Evolutionary conservation across 2,888 invertebrate genomes (phyloP).

Genomic region (Shargacucullia verbasci): DNA sequence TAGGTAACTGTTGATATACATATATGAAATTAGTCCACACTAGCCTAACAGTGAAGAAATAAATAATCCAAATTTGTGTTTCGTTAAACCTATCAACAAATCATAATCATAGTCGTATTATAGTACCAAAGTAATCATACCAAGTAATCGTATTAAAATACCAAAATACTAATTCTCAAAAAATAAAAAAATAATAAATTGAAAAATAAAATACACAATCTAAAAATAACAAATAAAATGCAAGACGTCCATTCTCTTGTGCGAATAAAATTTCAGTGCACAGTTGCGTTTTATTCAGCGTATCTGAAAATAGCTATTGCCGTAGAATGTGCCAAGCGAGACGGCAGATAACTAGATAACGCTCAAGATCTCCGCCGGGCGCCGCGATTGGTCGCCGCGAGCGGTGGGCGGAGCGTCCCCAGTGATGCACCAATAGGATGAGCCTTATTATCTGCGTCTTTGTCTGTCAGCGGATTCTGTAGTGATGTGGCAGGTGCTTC

Average conservation of each 20-base stretch:
- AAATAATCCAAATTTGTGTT: no score
- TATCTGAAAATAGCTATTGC: conserved; percentile 79
- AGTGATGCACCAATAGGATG: conserved; percentile 90
- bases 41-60: no score
- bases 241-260: conserved; percentile 38
- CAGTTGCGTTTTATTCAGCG: conserved; percentile 53
- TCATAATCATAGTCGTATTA: no score
- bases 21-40: no score
- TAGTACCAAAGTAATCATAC: no score
- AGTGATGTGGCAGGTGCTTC: conserved; percentile 71
- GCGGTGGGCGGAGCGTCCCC: conserved; percentile 82
- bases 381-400: conserved; percentile 77
- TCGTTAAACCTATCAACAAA: no score
- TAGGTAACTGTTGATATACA: no score
- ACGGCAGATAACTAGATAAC: conserved; percentile 88
- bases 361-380: conserved; percentile 88
- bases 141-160: no score
- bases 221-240: conserved; percentile 14
- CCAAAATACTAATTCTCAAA: no score
- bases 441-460: conserved; percentile 87
- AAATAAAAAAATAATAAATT: no score
- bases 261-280: conserved; percentile 51
- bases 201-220: neutral
- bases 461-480: conserved; percentile 88
- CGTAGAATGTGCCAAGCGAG: conserved; percentile 80